Conservation (phyloP, 2,888 invertebrate species). For the Cyclophora albipunctata region DNA sequence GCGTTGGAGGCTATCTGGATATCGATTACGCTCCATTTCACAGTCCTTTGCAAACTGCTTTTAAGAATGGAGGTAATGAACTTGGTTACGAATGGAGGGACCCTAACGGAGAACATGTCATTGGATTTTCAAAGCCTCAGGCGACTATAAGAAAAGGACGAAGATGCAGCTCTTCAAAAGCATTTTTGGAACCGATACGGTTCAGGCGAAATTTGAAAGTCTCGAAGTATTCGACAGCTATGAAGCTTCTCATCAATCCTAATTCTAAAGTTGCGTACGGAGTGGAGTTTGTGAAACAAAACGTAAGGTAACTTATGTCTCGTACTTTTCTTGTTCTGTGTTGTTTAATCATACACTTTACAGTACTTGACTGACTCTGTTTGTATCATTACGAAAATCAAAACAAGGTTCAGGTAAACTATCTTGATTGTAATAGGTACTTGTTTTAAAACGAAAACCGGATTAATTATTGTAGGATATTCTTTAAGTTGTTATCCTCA, state of each 20-base stretch:
- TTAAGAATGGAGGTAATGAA: slow-evolving; percentile 80
- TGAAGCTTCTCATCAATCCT: slow-evolving; percentile 80
- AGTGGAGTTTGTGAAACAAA: slow-evolving; percentile 81
- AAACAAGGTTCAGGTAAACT: slow-evolving; percentile 6
- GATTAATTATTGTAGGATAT: too few species aligned
- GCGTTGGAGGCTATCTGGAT: slow-evolving; percentile 79
- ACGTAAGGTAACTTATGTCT: slow-evolving; percentile 44
- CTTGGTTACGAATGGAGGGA: slow-evolving; percentile 82
- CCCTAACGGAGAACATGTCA: slow-evolving; percentile 78
- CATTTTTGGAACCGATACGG: slow-evolving; percentile 82
- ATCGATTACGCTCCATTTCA: slow-evolving; percentile 79
- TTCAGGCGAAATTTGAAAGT: slow-evolving; percentile 81
- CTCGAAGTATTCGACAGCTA: slow-evolving; percentile 80
- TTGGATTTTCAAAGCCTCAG: slow-evolving; percentile 82
- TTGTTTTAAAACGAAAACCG: neutral
- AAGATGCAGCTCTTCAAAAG: slow-evolving; percentile 86
- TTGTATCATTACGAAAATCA: slow-evolving; percentile 8
- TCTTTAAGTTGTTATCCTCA: too few species aligned
- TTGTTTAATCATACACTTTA: neutral
- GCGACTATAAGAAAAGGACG: slow-evolving; percentile 82
- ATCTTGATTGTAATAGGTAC: slow-evolving; percentile 4
- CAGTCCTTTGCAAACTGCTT: slow-evolving; percentile 77
- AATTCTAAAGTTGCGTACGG: slow-evolving; percentile 76
- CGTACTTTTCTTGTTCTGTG: neutral
- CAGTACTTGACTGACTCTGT: slow-evolving; percentile 3